Base-by-base conservation (phyloP, 2,797 vertebrate species). In the Alauda arvensis region DNA sequence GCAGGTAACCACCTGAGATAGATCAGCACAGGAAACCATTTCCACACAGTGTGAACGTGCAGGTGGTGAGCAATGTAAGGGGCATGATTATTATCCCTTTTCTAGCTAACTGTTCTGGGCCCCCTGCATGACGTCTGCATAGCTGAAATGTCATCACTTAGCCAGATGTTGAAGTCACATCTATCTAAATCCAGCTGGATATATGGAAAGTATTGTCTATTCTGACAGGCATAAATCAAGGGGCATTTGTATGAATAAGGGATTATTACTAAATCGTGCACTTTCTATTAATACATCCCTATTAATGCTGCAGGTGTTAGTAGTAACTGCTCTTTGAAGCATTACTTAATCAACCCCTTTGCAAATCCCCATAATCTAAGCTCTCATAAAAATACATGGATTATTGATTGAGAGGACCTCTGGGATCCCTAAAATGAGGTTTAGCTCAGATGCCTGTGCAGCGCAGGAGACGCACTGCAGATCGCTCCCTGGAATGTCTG, bases 361-460 rank as follows among this genome's bases (percentile, higher is more conserved):
- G 88, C 95, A 96, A 97, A 97, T 96, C 96, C 97, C 95, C 74
- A 67, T 95, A 97, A 97, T 97, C 96, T 94, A 95, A 15, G 81
- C 83, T 85, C 96, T 96, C 96, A 91, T 97, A 97, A 97, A 97
- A 97, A 94, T 92, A 92, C 92, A 92, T 92, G 96, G 96, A 97
- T 97, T 97, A 97, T 96, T 96, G 97, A 97, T 96, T 97, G 96
- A 97, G 90, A 94, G 94, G 96, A 60, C 97, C 96, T 95, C 33
- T 76, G 97, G 96, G 96, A 97, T 93, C 96, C 70, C 87, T 97
- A 95, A 97, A 96, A 88, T 8, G 37, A 93, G 82, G 91, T 84
- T 95, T 85, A 80, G 90, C 94, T 95, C 92, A 95, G 92, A 95
- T 89, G 65, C 89, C 46, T 77, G 93, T 10, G 15, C 89, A 92